phyloP scores from a whole-genome alignment of 2,797 vertebrate genomes.

The Rachycentron canadum region DNA sequence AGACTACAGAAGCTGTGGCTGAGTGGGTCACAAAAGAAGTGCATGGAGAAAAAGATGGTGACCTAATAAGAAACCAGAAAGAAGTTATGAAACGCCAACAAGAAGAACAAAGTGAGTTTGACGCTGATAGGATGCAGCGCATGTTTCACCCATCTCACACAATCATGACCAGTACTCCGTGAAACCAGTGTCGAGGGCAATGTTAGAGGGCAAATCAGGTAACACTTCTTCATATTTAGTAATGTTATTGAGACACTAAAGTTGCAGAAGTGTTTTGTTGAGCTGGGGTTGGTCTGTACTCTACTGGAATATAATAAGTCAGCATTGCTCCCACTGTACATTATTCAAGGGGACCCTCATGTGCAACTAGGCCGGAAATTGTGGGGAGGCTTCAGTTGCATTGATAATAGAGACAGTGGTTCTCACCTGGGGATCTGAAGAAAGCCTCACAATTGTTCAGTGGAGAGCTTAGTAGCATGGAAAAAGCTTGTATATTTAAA shows the following conservation, averaged over 20 bases:
- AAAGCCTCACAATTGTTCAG: conserved; percentile 22
- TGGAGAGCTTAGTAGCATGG: conserved; percentile 16
- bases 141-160: conserved; percentile 33
- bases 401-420: conserved; percentile 36
- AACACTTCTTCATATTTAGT: conserved; percentile 2
- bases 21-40: conserved; percentile 59
- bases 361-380: conserved; percentile 25
- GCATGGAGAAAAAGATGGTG: conserved; percentile 35
- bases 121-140: conserved; percentile 2
- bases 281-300: conserved; percentile 17
- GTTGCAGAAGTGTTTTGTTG: conserved; percentile 12
- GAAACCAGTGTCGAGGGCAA: neutral
- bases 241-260: conserved; percentile 24
- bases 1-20: conserved; percentile 63
- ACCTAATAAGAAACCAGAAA: conserved; percentile 43
- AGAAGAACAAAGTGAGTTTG: conserved; percentile 42
- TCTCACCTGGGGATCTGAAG: conserved; percentile 43
- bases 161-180: neutral
- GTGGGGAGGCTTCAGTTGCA: conserved; percentile 35
- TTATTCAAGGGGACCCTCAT: conserved; percentile 53
- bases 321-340: conserved; percentile 38
- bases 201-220: neutral
- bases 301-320: conserved; percentile 35
- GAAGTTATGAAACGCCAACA: conserved; percentile 34
- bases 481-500: conserved; percentile 30